phyloP scores from a whole-genome alignment of 2,797 vertebrate genomes.

The Glyptemys insculpta region DNA sequence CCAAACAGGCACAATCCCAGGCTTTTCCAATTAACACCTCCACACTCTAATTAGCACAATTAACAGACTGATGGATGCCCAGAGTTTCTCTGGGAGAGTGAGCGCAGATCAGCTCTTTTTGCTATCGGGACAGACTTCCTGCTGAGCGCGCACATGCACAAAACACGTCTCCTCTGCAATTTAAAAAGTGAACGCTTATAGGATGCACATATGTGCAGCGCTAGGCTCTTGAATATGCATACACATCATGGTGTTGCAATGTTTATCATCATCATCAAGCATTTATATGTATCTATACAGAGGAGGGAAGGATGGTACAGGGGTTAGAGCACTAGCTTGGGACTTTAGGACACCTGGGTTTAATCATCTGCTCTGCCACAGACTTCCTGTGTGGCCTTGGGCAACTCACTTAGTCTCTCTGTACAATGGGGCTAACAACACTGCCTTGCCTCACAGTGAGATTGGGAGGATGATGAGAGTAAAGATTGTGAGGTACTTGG shows the following conservation, averaged over 20 bases:
- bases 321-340: neutral
- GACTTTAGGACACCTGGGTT: neutral
- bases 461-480: neutral
- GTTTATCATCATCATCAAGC: neutral
- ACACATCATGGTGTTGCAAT: neutral
- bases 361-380: neutral
- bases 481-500: neutral
- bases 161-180: neutral
- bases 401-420: neutral
- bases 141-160: neutral
- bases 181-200: neutral
- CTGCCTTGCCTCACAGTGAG: neutral
- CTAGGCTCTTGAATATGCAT: neutral
- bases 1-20: conserved; percentile 78
- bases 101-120: conserved; percentile 30
- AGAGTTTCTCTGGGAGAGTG: conserved; percentile 61
- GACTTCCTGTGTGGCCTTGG: conserved; percentile 63
- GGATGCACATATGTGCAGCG: neutral
- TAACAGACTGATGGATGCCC: conserved; percentile 84
- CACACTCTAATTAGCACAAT: conserved; percentile 91
- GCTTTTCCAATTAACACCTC: conserved; percentile 94
- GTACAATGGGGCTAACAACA: neutral
- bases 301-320: neutral
- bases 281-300: neutral
- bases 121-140: conserved; percentile 28